Evolutionary conservation across 92 coral and sea anemone genomes (phyloP).

Genomic region (Heliopora coerulea): DNA sequence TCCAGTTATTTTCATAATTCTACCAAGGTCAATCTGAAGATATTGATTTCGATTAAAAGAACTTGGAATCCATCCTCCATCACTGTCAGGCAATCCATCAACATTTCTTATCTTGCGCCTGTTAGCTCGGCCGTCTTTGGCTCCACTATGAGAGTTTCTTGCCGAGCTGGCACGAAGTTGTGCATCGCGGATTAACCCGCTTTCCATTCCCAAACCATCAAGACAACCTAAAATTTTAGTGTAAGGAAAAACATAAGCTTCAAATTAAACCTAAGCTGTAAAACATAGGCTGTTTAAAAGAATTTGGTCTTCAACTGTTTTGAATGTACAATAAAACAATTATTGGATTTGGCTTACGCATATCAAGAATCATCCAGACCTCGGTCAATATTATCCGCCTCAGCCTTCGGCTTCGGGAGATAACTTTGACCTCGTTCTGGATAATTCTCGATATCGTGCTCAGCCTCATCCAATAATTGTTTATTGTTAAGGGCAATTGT

Average conservation of each 20-base stretch:
- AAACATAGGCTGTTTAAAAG: no score
- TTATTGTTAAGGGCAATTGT: no score
- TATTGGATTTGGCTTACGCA: no score
- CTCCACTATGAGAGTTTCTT: constrained; percentile 58
- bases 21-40: constrained; percentile 79
- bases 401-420: no score
- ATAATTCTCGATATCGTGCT: no score
- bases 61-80: constrained; percentile 98
- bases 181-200: constrained; percentile 65
- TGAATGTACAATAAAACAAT: no score
- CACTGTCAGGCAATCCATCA: constrained; percentile 71
- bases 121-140: constrained; percentile 68
- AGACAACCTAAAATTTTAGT: constrained; percentile 56
- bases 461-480: no score
- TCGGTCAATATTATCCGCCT: no score
- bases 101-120: constrained; percentile 61
- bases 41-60: constrained; percentile 67
- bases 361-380: no score
- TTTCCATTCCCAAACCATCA: constrained; percentile 77
- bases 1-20: constrained; percentile 66
- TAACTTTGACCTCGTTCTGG: no score
- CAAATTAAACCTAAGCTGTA: no score
- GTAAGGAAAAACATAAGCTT: background rate
- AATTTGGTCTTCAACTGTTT: no score
- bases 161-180: constrained; percentile 75